Base-by-base conservation (phyloP, 2,797 vertebrate species). In the Xiphorhynchus erythropygius region DNA sequence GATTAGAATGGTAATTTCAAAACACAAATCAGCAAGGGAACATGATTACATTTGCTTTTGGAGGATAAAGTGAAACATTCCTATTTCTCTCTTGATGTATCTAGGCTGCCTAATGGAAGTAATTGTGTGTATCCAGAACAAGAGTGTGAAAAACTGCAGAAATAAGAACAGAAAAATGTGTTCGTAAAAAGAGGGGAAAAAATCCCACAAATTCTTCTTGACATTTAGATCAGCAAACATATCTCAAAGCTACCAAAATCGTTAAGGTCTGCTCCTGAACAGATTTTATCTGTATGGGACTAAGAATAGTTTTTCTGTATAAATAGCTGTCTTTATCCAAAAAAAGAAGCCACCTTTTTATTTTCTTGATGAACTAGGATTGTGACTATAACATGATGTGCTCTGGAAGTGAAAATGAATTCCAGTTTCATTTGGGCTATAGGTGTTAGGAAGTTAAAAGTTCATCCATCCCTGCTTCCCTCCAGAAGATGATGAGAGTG, bases 1-100 rank as follows among this genome's bases (percentile, higher is more conserved):
- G 89, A 97, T 97, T 97, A 95, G 97, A 97, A 97, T 97, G 97
- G 97, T 97, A 97, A 97, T 97, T 97, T 97, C 95, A 92, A 97
- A 97, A 96, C 85, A 95, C 83, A 96, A 96, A 97, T 96, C 84
- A 96, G 95, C 86, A 91, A 95, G 93, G 89, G 96, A 96, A 94
- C 90, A 75, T 90, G 95, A 97, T 97, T 93, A 78, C 93, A 95
- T 96, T 97, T 96, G 91, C 93, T 97, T 84, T 89, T 96, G 91
- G 93, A 96, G 84, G 95, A 93, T 94, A 77, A 94, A 94, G 77
- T 44, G 52, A 94, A 96, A 57, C 79, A 90, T 94, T 97, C 94
- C 80, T 88, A 70, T 95, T 96, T 94, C 76, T 96, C 91, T 94
- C 77, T 82, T 84, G 87, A 85, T 95, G 76, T 95, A 87, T 91